These are phyloP conservation scores for Loris lydekkerianus DNA, from an alignment of 2,797 vertebrate genomes.

Conservation along the genomic window DNA sequence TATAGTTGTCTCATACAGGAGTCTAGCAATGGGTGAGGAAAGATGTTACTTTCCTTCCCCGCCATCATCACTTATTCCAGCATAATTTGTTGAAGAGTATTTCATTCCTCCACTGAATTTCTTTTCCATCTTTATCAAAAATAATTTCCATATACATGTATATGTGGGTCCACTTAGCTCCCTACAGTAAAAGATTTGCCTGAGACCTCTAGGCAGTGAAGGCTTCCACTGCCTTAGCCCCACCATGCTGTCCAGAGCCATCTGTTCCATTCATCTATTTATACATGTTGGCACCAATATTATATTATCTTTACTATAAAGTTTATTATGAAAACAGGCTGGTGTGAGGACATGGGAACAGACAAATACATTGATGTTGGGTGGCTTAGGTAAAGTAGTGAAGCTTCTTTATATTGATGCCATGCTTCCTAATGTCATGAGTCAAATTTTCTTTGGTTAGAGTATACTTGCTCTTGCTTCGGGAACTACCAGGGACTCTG, in stretches of 20 bases:
- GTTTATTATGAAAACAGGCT: neutral
- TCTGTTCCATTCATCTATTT: neutral
- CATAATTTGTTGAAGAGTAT: neutral
- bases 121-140: neutral
- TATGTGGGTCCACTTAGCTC: neutral
- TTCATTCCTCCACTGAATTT: neutral
- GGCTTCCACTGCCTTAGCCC: no score
- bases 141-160: neutral
- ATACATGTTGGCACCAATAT: neutral
- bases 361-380: neutral
- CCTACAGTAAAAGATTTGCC: neutral
- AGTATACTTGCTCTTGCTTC: conserved; percentile 94
- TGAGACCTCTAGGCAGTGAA: no score
- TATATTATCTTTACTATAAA: neutral
- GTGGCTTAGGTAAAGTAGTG: conserved; percentile 88
- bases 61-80: neutral
- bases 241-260: no score
- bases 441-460: conserved; percentile 95
- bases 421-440: conserved; percentile 91
- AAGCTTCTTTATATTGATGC: conserved; percentile 95
- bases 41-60: neutral
- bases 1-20: neutral
- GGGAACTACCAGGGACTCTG: conserved; percentile 94
- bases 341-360: neutral
- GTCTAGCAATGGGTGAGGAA: neutral